Base-by-base conservation (phyloP, 2,113 vertebrate species). In the Verasper variegatus region DNA sequence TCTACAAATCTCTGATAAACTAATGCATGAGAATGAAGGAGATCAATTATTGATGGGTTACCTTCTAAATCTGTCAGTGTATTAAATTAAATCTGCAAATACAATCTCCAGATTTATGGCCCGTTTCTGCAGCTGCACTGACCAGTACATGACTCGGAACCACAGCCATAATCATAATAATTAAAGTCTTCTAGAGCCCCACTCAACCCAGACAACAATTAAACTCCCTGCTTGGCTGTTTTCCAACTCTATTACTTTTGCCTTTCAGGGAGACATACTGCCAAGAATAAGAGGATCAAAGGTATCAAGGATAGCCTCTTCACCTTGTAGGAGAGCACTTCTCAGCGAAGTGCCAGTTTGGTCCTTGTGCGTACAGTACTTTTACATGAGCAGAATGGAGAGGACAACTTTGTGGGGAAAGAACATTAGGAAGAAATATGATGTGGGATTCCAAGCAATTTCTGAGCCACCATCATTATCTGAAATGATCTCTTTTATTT, bases 121-220 rank as follows among this genome's bases (percentile, higher is more conserved):
- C 14, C 5, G 54, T n/a, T 72, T 20, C 40, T 57, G 67, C 55
- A 51, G 26, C 24, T 61, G 4, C 24, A 45, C 2, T 45, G 62
- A 31, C 31, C 26, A 69, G 17, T 6, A 24, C 17, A 56, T 26
- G 47, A 73, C 59, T 49, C 65, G 3, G 18, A 66, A 20, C 56
- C 58, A 37, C 10, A 69, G 40, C 37, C 5, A 35, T 78, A 52
- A 63, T 71, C 40, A 37, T 67, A 75, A 78, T 78, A 68, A 76
- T 65, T 23, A 69, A 77, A 81, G 24, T 14, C 62, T 72, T 67
- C 24, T 1, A 40, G 21, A 68, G 51, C 65, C 35, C 51, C 31
- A 55, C 65, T 68, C 65, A 55, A 23, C 65, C 27, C 17, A 37
- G 51, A 24, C 49, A 76, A 76, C 59, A 67, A 66, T 76, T 55